phyloP scores from a whole-genome alignment of 1,140 invertebrate species.

The Medauroidea extradentata region DNA sequence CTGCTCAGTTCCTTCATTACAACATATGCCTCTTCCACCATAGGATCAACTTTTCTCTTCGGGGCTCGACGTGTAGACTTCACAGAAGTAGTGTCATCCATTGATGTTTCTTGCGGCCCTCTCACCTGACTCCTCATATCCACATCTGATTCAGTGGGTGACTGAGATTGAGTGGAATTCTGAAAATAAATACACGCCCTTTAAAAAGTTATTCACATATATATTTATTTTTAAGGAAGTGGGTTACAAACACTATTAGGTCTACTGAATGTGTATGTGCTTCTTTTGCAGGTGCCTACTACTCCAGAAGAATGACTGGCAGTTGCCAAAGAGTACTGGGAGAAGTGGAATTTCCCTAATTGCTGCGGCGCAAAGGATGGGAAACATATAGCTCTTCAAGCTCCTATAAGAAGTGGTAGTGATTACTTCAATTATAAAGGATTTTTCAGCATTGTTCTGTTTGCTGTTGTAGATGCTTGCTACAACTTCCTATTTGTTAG shows the following conservation, averaged over 20 bases:
- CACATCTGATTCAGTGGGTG: background rate
- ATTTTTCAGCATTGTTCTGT: slow-evolving; percentile 2
- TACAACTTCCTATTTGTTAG: slow-evolving; percentile 42
- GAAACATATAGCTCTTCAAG: background rate
- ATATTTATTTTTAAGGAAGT: too few relatives aligned
- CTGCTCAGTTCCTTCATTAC: slow-evolving; percentile 5
- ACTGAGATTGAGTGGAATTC: background rate
- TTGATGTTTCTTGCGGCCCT: background rate
- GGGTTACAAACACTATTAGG: background rate
- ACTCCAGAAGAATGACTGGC: background rate
- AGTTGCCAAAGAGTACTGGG: background rate
- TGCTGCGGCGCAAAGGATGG: background rate
- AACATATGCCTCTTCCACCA: background rate
- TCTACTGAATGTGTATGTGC: background rate
- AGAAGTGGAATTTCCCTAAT: background rate
- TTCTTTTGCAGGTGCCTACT: background rate
- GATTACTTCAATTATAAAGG: slow-evolving; percentile 3
- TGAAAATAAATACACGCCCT: too few relatives aligned
- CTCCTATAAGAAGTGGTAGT: background rate
- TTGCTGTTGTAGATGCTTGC: slow-evolving; percentile 43
- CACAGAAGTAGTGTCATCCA: background rate
- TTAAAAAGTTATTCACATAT: too few relatives aligned
- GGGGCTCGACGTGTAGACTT: background rate
- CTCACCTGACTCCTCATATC: background rate
- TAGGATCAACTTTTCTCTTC: background rate